phyloP scores from a whole-genome alignment of 1,140 invertebrate species.

The Magallana ariakensis region DNA sequence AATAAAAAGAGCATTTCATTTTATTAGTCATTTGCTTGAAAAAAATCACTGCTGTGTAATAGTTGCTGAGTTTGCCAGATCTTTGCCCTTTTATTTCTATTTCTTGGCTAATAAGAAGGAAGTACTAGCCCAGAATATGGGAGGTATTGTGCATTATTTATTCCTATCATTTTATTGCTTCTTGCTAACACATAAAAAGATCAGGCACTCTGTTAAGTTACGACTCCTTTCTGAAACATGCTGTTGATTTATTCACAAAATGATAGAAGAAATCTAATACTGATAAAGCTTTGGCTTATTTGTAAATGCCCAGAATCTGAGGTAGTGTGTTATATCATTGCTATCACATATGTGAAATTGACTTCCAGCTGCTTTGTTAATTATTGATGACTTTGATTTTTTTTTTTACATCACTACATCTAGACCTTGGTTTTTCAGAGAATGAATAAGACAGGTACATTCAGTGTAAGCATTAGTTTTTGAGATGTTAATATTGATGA shows the following conservation, averaged over 20 bases:
- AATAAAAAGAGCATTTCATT: conserved; percentile 34
- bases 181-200: background rate
- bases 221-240: background rate
- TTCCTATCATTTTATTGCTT: conserved; percentile 7
- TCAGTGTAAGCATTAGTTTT: background rate
- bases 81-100: background rate
- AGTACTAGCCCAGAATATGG: background rate
- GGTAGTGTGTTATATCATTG: background rate
- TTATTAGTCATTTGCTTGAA: conserved; percentile 16
- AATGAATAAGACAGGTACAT: background rate
- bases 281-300: background rate
- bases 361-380: background rate
- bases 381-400: conserved; percentile 22
- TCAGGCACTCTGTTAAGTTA: conserved; percentile 6
- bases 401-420: background rate
- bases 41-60: conserved; percentile 10
- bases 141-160: conserved; percentile 20
- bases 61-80: background rate
- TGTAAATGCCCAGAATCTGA: conserved; percentile 1
- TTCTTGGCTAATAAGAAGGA: conserved; percentile 9
- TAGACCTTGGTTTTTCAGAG: background rate
- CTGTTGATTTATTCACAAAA: background rate
- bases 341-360: background rate
- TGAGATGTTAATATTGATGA: background rate
- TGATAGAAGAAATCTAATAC: background rate